A percentile compares a stretch with the other conserved stretches of the same genome.
Conservation (phyloP, 2,113 vertebrate species). For the Pelmatolapia mariae region DNA sequence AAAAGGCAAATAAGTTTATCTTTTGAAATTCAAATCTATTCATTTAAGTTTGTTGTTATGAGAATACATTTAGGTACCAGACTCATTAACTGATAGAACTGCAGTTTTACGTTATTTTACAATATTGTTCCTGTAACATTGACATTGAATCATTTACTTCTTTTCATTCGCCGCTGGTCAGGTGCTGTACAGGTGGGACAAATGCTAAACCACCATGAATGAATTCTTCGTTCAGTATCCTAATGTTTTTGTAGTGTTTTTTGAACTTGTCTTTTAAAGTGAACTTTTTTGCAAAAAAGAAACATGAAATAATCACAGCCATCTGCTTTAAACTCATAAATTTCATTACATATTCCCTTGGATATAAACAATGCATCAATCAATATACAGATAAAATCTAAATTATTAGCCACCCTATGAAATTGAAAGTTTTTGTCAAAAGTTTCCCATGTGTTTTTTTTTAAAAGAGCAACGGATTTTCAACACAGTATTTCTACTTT, state of each 20-base stretch:
- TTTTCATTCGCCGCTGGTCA: background rate
- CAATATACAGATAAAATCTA: background rate
- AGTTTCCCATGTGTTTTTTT: background rate
- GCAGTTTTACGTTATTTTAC: background rate
- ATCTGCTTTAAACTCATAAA: background rate
- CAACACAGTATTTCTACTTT: background rate
- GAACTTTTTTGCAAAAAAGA: background rate
- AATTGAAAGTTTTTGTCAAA: background rate
- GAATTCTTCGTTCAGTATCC: background rate
- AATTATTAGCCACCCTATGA: background rate
- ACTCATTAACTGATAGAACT: background rate
- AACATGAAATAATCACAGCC: background rate
- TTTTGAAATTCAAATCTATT: background rate
- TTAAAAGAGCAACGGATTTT: background rate
- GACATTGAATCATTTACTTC: background rate
- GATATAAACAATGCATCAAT: background rate
- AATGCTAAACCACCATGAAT: background rate
- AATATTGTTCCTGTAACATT: background rate
- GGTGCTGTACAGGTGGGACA: background rate
- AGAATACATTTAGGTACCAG: background rate
- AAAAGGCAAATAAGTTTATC: background rate
- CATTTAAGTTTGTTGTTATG: background rate
- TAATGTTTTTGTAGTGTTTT: background rate
- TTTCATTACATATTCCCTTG: background rate
- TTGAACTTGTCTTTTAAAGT: background rate